Base-by-base conservation (phyloP, 2,888 invertebrate genomes). In the Zygogramma bicolorata region DNA sequence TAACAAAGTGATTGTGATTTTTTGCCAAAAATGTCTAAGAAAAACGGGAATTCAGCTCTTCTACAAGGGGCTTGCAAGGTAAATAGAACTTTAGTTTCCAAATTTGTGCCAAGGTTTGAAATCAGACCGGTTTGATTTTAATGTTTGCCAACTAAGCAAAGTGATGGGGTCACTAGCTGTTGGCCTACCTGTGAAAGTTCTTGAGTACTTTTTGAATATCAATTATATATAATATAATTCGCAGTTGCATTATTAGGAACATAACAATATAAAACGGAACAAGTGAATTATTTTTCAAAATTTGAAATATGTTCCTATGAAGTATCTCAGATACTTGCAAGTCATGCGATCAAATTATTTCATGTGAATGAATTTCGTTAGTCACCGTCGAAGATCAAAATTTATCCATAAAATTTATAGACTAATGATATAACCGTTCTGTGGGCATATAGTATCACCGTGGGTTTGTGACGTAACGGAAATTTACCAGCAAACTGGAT, bases 1-100 rank as follows among this genome's bases (percentile, higher is more conserved):
- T 38, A 65, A 61, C 20, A 57, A 65, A 70, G 74, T 76, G 70
- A 66, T 76, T 77, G 74, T 77, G 75, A 71, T 53, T 53, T 25
- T 3, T 67, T 59, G 22, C 75, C 70, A 75, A 81, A 80, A 77
- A 84, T 84, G 84, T 80, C 81, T 49, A 82, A 80, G 67, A 83
- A 82, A 78, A 79, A 77, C 71, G 81, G 81, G 77, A 71, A 73
- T 59, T 70, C 77, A 18, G 79, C 76, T 31, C 82, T 82, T 60
- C 81, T 84, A 42, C 82, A 81, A 34, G 81, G 80, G 81, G 82
- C 79, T 73, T 83, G 79, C 81, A 84, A 84, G 84, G 84, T 84
- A 84, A 80, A 72, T 67, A 59, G 65, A 65, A 69, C 79, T 74
- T 68, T 73, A 25, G 68, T 67, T 72, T 57, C 0, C 13, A 27